Evolutionary conservation across 2,888 invertebrate species (phyloP).

Genomic region (Ellobium chinense): DNA sequence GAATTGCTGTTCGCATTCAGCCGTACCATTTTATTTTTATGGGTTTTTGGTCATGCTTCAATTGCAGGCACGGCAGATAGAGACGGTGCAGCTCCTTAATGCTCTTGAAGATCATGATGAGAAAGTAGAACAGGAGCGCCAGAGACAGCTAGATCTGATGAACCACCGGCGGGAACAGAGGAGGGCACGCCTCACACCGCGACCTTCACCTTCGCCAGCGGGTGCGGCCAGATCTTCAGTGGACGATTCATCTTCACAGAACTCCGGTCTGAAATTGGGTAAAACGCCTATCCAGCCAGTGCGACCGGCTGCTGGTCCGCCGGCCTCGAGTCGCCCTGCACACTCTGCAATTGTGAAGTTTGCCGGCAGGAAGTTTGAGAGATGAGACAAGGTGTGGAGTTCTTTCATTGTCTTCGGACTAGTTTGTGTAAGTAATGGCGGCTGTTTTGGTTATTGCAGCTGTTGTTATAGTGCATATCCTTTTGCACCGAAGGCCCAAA

Average conservation of each 20-base stretch:
- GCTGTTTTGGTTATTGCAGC: too few relatives aligned
- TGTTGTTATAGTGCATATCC: too few relatives aligned
- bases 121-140: conserved; percentile 62
- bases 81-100: conserved; percentile 65
- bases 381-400: not conserved
- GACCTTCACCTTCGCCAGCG: conserved; percentile 51
- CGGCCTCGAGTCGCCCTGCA: not conserved
- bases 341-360: conserved; percentile 7
- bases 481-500: too few relatives aligned
- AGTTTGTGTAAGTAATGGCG: too few relatives aligned
- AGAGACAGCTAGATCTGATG: conserved; percentile 64
- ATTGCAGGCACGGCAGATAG: conserved; percentile 58
- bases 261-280: not conserved
- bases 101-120: conserved; percentile 66
- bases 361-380: conserved; percentile 6
- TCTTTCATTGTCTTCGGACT: too few relatives aligned
- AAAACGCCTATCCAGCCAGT: conserved; percentile 30
- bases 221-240: conserved; percentile 16
- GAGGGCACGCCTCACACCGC: conserved; percentile 52
- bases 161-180: conserved; percentile 62
- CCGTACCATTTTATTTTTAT: too few relatives aligned
- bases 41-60: too few relatives aligned
- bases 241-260: not conserved
- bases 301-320: not conserved
- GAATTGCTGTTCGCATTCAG: too few relatives aligned